These are phyloP conservation scores for Coregonus clupeaformis DNA, from an alignment of 2,113 vertebrate genomes.

Conservation along the genomic window DNA sequence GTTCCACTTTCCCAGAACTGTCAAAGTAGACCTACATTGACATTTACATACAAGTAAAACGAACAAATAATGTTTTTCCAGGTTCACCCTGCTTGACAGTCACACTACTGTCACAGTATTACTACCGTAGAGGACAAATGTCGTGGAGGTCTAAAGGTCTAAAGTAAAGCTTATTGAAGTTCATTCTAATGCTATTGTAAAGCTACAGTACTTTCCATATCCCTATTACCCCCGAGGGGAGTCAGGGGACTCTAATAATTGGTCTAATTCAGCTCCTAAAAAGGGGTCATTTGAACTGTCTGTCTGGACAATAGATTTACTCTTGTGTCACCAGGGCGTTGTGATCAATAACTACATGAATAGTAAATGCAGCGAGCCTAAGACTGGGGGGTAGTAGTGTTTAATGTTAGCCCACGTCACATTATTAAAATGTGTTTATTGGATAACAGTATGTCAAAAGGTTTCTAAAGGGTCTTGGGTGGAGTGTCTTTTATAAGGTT, in stretches of 20 bases:
- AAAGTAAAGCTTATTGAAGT: too few relatives aligned
- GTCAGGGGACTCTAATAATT: constrained; percentile 34
- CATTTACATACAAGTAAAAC: too few relatives aligned
- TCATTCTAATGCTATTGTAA: too few relatives aligned
- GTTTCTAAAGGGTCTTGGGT: not conserved
- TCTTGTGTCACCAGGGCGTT: constrained; percentile 56
- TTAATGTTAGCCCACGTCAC: not conserved
- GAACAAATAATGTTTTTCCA: too few relatives aligned
- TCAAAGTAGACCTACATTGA: too few relatives aligned
- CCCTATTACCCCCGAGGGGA: not conserved
- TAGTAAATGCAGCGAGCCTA: constrained; percentile 17
- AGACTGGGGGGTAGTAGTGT: constrained; percentile 16
- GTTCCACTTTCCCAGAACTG: too few relatives aligned
- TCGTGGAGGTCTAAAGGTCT: too few relatives aligned
- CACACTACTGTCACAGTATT: too few relatives aligned
- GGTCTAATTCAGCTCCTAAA: constrained; percentile 46
- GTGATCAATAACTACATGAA: constrained; percentile 56
- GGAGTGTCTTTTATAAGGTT: not conserved
- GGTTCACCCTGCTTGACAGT: too few relatives aligned
- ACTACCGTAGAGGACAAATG: too few relatives aligned
- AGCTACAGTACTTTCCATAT: not conserved
- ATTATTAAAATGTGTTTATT: not conserved
- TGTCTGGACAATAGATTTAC: constrained; percentile 45
- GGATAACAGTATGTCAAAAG: not conserved
- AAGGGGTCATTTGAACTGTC: constrained; percentile 51